Evolutionary conservation across 2,888 invertebrate genomes (phyloP).

Genomic region (Erynnis tages): DNA sequence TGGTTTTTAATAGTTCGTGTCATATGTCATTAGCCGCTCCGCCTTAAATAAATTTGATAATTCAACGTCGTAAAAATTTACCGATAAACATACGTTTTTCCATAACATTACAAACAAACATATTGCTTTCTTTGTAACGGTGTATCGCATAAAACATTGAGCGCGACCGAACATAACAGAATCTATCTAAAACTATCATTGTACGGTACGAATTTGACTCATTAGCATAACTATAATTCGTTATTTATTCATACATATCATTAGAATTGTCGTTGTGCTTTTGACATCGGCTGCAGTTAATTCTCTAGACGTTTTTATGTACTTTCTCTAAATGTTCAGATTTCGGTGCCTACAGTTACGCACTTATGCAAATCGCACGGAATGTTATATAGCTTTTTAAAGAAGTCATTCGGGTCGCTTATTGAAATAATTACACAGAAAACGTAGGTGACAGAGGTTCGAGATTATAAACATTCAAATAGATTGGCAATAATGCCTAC

Average conservation of each 20-base stretch:
- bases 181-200: not conserved
- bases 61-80: too few species aligned
- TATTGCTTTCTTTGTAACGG: not conserved
- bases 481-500: too few species aligned
- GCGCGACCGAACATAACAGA: not conserved
- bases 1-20: too few species aligned
- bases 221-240: slow-evolving; percentile 18
- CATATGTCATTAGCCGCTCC: too few species aligned
- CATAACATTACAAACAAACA: too few species aligned
- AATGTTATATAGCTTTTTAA: slow-evolving; percentile 19
- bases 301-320: slow-evolving; percentile 43
- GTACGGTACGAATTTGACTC: slow-evolving; percentile 5
- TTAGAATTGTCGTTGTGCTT: slow-evolving; percentile 22
- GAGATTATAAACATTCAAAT: not conserved
- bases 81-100: too few species aligned
- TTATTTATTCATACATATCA: slow-evolving; percentile 23
- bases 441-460: not conserved
- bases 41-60: too few species aligned
- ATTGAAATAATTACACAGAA: slow-evolving; percentile 4
- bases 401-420: slow-evolving; percentile 23
- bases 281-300: slow-evolving; percentile 36
- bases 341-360: slow-evolving; percentile 14
- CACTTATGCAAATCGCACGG: slow-evolving; percentile 21
- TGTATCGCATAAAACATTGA: not conserved
- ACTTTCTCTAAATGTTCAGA: slow-evolving; percentile 39